Evolutionary conservation across 1,140 invertebrate genomes (phyloP), one percentile per base, ranked within the genome.

Genomic region (Cherax quadricarinatus): DNA sequence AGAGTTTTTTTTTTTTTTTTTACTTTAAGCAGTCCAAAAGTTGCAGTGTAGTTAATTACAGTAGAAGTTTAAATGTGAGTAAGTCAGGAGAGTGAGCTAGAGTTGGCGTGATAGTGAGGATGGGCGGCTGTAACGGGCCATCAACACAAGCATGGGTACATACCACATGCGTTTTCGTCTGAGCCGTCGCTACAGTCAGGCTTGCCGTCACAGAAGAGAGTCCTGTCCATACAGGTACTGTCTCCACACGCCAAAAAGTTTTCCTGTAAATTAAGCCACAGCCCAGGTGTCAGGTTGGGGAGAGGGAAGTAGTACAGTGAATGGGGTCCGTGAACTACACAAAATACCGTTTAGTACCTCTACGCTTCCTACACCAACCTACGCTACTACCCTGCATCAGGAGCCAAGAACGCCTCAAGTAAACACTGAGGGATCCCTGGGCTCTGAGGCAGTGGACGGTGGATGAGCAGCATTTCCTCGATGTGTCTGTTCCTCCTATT

Each of bases 201-300:
- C 94, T 98, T 97, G 80, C 98, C 98, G 95, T 99, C 98, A 95
- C 98, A 99, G 96, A 99, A 99, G 3, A 98, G 96, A 41, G 97
- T 97, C 79, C 98, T 96, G 94, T 98, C 98, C 93, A 99, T 97
- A 95, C 98, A 99, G 93, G 96, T 96, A 53, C 97, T 96, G 95
- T 98, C 98, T 79, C 98, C 98, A 94, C 98, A 99, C 94, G 98
- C 98, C 86, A 98, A 95, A 94, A 96, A 97, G 85, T 91, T 93
- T n/a, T 93, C 93, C 79, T 94, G 84, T 70, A 82, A 81, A 73
- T 70, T 60, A 30, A 89, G 80, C 78, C 53, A 51, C 49, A 30
- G 30, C 18, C 53, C 85, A 18, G 10, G 24, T 49, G 66, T 48
- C n/a, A 62, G 41, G 53, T 57, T 9, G 53, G 53, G 53, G 53